These are phyloP conservation scores for Drosophila santomea DNA, from an alignment of 1,140 invertebrate species.

Conservation along the genomic window DNA sequence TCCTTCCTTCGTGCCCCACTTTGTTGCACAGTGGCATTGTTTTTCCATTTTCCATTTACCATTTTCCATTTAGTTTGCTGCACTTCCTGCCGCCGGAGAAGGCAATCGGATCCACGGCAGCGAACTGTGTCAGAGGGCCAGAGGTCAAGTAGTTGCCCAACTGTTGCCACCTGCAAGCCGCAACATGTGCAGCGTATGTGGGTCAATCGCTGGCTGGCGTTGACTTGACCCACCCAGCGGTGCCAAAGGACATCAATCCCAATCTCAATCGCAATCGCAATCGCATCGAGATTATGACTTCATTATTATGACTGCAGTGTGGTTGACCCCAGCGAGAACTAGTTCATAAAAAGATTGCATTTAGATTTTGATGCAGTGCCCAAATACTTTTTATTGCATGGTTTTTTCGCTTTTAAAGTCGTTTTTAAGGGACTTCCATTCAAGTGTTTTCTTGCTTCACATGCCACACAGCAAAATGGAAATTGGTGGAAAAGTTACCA, in stretches of 20 bases:
- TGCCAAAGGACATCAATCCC: conserved; percentile 30
- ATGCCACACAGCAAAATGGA: too few species aligned
- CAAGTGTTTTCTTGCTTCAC: too few species aligned
- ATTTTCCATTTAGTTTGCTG: conserved; percentile 38
- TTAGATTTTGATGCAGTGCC: conserved; percentile 1
- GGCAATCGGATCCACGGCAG: conserved; percentile 7
- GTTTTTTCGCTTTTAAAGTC: too few species aligned
- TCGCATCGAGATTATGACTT: conserved; percentile 29
- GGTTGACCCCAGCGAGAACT: neutral
- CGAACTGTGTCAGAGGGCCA: conserved; percentile 52
- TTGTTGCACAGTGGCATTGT: conserved; percentile 12
- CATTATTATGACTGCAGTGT: conserved; percentile 6
- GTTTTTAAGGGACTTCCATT: too few species aligned
- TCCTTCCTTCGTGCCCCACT: neutral
- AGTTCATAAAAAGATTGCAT: neutral
- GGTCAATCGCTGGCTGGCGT: conserved; percentile 6
- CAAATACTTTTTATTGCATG: too few species aligned
- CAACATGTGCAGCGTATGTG: conserved; percentile 27
- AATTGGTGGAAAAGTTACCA: neutral
- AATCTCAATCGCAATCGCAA: conserved; percentile 7
- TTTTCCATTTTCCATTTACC: conserved; percentile 38
- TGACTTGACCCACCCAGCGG: conserved; percentile 1
- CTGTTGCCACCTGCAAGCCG: conserved; percentile 24
- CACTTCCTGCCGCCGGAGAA: conserved; percentile 53
- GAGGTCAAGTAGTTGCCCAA: conserved; percentile 54